These are phyloP conservation scores for Bombus sylvicola DNA, from an alignment of 1,140 invertebrate genomes.

Conservation along the genomic window DNA sequence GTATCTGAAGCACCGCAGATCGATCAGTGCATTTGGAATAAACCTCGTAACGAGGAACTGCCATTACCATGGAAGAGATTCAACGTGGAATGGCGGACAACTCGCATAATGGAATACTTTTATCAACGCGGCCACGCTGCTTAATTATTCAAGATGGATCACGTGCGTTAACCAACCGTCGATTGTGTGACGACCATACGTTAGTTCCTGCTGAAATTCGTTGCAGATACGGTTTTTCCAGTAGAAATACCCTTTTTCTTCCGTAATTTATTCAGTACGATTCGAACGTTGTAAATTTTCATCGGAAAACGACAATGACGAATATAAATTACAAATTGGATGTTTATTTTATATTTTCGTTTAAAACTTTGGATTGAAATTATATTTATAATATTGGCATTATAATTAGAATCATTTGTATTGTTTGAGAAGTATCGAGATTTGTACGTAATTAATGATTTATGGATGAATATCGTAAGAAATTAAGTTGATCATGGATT, in stretches of 20 bases:
- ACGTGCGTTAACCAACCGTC: constrained; percentile 58
- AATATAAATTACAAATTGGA: neutral
- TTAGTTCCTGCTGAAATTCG: constrained; percentile 46
- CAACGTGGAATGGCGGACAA: constrained; percentile 62
- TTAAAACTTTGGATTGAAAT: too few relatives aligned
- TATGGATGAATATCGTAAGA: too few relatives aligned
- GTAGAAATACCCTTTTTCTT: constrained; percentile 4
- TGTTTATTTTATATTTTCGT: neutral
- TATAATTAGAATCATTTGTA: neutral
- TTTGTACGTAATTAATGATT: too few relatives aligned
- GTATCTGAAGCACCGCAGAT: constrained; percentile 26
- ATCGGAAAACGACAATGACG: neutral
- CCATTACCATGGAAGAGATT: constrained; percentile 70
- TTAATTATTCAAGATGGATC: constrained; percentile 76
- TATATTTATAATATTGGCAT: neutral
- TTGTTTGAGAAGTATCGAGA: neutral
- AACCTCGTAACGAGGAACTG: constrained; percentile 68
- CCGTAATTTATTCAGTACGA: neutral
- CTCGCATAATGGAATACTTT: constrained; percentile 77
- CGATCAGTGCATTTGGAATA: constrained; percentile 57
- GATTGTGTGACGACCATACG: constrained; percentile 44
- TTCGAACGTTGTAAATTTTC: neutral
- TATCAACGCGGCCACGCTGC: constrained; percentile 67
- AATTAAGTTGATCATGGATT: too few relatives aligned
- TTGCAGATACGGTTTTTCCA: constrained; percentile 39